These are phyloP conservation scores for Phenacoccus solenopsis DNA, from an alignment of 1,140 invertebrate genomes.

Conservation along the genomic window DNA sequence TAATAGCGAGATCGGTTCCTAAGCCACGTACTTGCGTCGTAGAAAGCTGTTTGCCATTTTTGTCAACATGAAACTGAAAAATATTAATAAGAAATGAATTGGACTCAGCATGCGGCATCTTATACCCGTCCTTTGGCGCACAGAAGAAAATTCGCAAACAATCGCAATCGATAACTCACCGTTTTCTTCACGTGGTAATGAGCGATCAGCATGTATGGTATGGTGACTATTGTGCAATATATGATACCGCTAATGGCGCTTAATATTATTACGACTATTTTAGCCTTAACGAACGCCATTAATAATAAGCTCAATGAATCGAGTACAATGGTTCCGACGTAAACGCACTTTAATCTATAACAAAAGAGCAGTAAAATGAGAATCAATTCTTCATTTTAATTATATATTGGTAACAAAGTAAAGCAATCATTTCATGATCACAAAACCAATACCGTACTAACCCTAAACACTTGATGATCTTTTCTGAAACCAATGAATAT, in stretches of 20 bases:
- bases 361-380: too few species aligned
- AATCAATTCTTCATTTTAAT: too few species aligned
- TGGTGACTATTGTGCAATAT: conserved; percentile 95
- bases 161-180: conserved; percentile 42
- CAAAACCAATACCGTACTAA: too few species aligned
- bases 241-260: conserved; percentile 87
- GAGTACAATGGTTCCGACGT: conserved; percentile 76
- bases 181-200: conserved; percentile 78
- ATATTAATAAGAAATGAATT: not conserved
- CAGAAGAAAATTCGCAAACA: not conserved
- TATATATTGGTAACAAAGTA: too few species aligned
- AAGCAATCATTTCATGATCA: too few species aligned
- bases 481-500: conserved; percentile 82
- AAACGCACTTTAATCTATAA: conserved; percentile 70
- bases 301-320: conserved; percentile 80
- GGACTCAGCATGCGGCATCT: not conserved
- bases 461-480: conserved; percentile 69
- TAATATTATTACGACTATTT: conserved; percentile 66
- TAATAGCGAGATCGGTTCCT: conserved; percentile 84
- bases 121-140: not conserved
- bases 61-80: conserved; percentile 49
- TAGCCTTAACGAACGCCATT: conserved; percentile 66
- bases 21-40: conserved; percentile 56
- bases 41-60: conserved; percentile 38
- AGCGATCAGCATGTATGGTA: conserved; percentile 87